Evolutionary conservation across 2,888 invertebrate species (phyloP).

Genomic region (Caenorhabditis sp.): DNA sequence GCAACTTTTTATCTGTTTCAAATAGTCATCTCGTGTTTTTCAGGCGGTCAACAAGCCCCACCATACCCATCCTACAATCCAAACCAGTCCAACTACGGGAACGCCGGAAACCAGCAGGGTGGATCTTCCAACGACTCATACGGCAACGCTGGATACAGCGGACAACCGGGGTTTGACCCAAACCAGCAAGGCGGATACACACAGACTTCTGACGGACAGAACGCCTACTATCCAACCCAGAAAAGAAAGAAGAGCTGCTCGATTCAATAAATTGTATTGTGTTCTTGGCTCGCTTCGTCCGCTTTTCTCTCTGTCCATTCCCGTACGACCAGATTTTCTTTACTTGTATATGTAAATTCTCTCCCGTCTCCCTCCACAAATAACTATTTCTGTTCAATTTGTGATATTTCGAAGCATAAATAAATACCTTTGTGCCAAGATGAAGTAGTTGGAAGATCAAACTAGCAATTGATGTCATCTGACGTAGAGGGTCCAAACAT

Average conservation of each 20-base stretch:
- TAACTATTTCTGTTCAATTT: not conserved
- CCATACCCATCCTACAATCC: conserved; percentile 75
- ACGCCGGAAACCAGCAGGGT: conserved; percentile 47
- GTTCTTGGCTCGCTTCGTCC: not conserved
- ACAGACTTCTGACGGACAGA: conserved; percentile 62
- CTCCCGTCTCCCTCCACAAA: not conserved
- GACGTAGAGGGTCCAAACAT: not conserved
- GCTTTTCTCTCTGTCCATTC: not conserved
- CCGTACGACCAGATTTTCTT: not conserved
- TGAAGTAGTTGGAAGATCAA: not conserved
- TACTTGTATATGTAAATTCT: conserved; percentile 19
- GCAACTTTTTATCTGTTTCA: too few species aligned
- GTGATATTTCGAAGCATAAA: conserved; percentile 31
- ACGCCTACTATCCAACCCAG: conserved; percentile 80
- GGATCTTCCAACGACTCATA: conserved; percentile 37
- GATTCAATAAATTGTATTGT: conserved; percentile 54
- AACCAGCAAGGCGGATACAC: conserved; percentile 46
- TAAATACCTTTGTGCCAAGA: conserved; percentile 17
- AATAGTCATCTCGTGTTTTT: too few species aligned
- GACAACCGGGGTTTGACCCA: conserved; percentile 34
- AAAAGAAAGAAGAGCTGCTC: conserved; percentile 80
- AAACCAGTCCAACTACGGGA: conserved; percentile 61
- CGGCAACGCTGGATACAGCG: conserved; percentile 44
- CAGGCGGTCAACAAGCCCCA: conserved; percentile 65
- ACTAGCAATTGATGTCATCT: not conserved